phyloP scores from a whole-genome alignment of 2,113 vertebrate species.

The Speoplatyrhinus poulsoni region DNA sequence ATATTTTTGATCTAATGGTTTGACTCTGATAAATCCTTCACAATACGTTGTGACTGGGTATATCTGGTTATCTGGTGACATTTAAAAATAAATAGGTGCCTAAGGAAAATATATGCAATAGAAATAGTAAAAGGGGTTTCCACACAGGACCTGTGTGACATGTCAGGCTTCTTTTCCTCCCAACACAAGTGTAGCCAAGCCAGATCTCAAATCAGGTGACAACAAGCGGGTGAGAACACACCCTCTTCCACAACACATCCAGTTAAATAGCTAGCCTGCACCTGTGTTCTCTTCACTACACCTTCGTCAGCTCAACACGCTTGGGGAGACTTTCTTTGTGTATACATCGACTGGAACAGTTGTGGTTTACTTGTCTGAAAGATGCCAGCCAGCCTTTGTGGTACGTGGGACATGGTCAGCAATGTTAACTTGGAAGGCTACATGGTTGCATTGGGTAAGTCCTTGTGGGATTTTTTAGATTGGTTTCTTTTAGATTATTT shows the following conservation, averaged over 20 bases:
- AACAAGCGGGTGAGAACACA: conserved; percentile 15
- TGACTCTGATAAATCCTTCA: too few species aligned
- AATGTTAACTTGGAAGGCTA: conserved; percentile 85
- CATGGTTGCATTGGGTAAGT: conserved; percentile 85
- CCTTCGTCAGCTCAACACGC: not conserved
- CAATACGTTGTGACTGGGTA: too few species aligned
- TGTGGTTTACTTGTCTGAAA: conserved; percentile 15
- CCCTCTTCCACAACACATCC: not conserved
- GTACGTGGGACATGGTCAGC: conserved; percentile 86
- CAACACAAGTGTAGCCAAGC: not conserved
- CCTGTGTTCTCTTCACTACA: not conserved
- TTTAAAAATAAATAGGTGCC: too few species aligned
- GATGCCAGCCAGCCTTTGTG: conserved; percentile 81
- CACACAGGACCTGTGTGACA: conserved; percentile 44
- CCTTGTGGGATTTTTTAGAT: not conserved
- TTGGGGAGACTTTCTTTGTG: not conserved
- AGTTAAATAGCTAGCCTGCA: not conserved
- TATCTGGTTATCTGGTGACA: too few species aligned
- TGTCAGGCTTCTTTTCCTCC: not conserved
- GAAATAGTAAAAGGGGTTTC: not conserved
- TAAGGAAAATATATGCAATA: too few species aligned
- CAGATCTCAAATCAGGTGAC: conserved; percentile 5
- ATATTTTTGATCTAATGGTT: too few species aligned
- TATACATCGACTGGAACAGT: not conserved
- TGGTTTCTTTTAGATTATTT: not conserved